Base-by-base conservation (phyloP, 1,140 invertebrate genomes). In the Drosophila virilis region DNA sequence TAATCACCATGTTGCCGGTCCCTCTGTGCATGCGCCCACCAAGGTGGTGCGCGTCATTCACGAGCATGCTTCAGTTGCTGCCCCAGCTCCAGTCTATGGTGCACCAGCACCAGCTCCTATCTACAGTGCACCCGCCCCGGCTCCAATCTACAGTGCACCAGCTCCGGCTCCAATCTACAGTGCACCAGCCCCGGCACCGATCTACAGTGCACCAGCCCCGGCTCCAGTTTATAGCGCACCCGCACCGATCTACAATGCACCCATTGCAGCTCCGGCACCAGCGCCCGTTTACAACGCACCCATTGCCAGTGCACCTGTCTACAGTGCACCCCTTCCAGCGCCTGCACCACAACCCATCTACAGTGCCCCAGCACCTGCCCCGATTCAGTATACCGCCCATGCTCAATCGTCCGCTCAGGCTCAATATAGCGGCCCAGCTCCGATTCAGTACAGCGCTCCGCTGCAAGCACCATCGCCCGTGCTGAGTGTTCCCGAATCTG, bases 41-140 rank as follows among this genome's bases (percentile, higher is more conserved):
- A 91, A 89, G 58, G 90, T 91, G 35, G 85, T 91, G 35, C 89
- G 90, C 35, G 89, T 91, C 9, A 91, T 91, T 40, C 89, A 91
- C 45, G 84, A 91, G 46, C 84, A 91, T 28, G 61, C 54, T 8
- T 33, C 69, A 3, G 69, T 70, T 38, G 67, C 71, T 1, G 75
- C 78, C 7, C 77, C 74, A 0, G 73, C 82, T 17, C 73, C 82
- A 0, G 17, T 80, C 0, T 85, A 79, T 22, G 60, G 17, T 37
- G 74, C 74, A 38, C 28, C 66, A 9, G 50, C 45, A 15, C 62
- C 55, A 51, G 43, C 43, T 37, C 58, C 45, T 10, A 17, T 59
- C 7, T 73, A 66, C 33, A 51, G n/a, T 5, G 61, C 68, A 13
- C 58, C 78, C 0, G 57, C 51, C 6, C 22, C 62, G 8, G 70